Base-by-base conservation (phyloP, 53 echinoderm and acorn worm genomes). In the Luidia sarsii region DNA sequence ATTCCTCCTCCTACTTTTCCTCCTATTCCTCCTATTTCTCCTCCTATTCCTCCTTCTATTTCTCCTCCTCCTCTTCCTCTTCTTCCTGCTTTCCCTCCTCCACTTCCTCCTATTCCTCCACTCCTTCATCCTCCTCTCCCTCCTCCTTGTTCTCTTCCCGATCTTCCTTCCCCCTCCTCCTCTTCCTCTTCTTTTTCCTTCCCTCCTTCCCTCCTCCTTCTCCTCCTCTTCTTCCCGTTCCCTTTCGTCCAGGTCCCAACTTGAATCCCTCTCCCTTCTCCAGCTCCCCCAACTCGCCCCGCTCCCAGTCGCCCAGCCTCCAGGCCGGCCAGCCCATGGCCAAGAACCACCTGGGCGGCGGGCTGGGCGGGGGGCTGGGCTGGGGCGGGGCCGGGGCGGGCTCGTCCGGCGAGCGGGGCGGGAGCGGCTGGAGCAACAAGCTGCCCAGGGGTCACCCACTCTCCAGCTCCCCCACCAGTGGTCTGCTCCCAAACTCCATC, bases 401-500 rank as follows among this genome's bases (percentile, higher is more conserved):
- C 25, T 23, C 34, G 34, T 31, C 70, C 3, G 59, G 51, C 2
- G 27, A 10, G 25, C 10, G 25, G 16, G 59, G 59, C 13, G 32
- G 24, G 13, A 7, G 6, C 11, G 41, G 41, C 41, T 91, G 91
- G 87, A 83, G 87, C n/a, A 77, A 28, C 20, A 36, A 56, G 16
- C 87, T 79, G 22, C 41, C 53, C 39, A 24, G 67, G 41, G 56
- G 79, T 3, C 79, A 91, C 39, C 93, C 93, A 79, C 75, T 97
- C 14, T 97, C 97, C 13, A 93, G 97, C 65, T 97, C 97, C 11
- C 93, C 97, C 0, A 93, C 97, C 6, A 97, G 97, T 43, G 88
- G 89, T 21, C 83, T 96, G 25, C 75, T 96, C 14, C 96, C 96
- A 18, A 88, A 92, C 64, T 85, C 88, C 37, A 85, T 96, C 18